Percentiles rank a stretch among this genome's conserved stretches.
Evolutionary conservation across 2,888 invertebrate genomes (phyloP).

Genomic region (Trachelus tabidus): DNA sequence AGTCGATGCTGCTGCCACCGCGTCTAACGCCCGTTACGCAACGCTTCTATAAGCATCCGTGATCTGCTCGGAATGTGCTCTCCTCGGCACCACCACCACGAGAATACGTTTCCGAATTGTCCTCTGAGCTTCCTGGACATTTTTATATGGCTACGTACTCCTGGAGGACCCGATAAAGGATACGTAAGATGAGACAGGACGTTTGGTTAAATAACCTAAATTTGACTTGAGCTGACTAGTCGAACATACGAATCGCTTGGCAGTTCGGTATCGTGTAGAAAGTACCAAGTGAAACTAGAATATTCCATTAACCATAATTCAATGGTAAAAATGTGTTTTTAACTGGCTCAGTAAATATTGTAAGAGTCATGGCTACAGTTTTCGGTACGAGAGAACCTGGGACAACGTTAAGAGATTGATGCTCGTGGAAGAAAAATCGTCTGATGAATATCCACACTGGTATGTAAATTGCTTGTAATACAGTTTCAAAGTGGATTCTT

Average conservation of each 20-base stretch:
- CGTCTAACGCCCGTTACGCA: slow-evolving; percentile 58
- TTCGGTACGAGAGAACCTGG: not conserved
- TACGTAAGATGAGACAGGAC: not conserved
- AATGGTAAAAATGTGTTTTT: not conserved
- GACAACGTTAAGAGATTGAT: not conserved
- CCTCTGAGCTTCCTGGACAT: not conserved
- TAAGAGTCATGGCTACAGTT: not conserved
- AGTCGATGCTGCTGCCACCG: slow-evolving; percentile 36
- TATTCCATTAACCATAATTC: not conserved
- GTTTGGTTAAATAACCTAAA: not conserved
- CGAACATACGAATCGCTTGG: not conserved
- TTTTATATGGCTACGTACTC: not conserved
- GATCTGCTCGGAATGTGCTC: slow-evolving; percentile 61
- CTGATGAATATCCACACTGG: not conserved
- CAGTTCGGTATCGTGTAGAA: not conserved
- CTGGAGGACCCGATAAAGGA: not conserved
- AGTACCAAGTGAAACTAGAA: not conserved
- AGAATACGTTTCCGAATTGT: not conserved
- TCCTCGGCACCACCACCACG: slow-evolving; percentile 11
- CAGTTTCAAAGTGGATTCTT: not conserved
- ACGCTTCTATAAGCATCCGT: slow-evolving; percentile 66
- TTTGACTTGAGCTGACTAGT: not conserved
- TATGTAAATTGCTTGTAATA: not conserved
- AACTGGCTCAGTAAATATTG: not conserved
- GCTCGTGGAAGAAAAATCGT: not conserved